phyloP scores from a whole-genome alignment of 92 coral and sea anemone species.

The Epizoanthus rinbou region DNA sequence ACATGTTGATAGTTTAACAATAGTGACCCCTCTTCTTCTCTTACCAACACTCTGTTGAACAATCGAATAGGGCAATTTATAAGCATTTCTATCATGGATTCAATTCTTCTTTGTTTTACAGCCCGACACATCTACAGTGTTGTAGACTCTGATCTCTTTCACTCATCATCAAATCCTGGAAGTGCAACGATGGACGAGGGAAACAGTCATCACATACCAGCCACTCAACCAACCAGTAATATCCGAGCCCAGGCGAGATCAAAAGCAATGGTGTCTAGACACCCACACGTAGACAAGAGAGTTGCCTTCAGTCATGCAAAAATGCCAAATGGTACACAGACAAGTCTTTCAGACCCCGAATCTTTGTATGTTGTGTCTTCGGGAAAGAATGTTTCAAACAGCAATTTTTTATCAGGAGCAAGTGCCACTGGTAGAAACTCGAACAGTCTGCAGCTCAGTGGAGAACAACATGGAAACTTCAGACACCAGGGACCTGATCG shows the following conservation, averaged over 20 bases:
- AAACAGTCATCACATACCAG: not conserved
- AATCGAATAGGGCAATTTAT: too few relatives aligned
- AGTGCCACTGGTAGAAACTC: not conserved
- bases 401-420: not conserved
- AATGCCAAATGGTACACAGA: conserved; percentile 34
- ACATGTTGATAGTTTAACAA: too few relatives aligned
- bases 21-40: too few relatives aligned
- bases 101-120: conserved; percentile 4
- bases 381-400: not conserved
- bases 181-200: conserved; percentile 7
- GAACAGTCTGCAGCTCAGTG: not conserved
- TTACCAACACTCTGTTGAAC: too few relatives aligned
- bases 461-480: not conserved
- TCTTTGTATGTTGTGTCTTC: conserved; percentile 19
- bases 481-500: conserved; percentile 2
- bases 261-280: not conserved
- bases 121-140: conserved; percentile 41
- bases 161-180: not conserved
- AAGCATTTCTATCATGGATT: not conserved
- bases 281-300: conserved; percentile 19
- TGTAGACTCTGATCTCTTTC: conserved; percentile 21
- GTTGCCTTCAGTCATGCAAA: conserved; percentile 36
- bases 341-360: conserved; percentile 11
- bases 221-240: conserved; percentile 1
- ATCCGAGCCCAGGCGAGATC: not conserved